Evolutionary conservation across 2,888 invertebrate species (phyloP).

Genomic region (Drosophila leonis): DNA sequence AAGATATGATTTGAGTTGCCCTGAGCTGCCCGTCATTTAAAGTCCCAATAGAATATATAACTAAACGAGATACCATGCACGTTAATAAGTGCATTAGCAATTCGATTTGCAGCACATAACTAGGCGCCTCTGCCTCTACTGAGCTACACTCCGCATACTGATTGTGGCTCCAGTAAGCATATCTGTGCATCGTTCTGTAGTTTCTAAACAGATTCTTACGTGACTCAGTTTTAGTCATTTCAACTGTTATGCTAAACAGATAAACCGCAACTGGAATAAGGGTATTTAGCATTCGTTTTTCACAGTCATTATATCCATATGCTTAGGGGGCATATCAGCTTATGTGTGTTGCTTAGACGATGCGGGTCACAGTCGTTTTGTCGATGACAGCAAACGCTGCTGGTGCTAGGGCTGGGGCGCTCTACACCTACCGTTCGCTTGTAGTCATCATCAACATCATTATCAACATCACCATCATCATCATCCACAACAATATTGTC

Average conservation of each 20-base stretch:
- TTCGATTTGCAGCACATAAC: neutral
- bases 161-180: neutral
- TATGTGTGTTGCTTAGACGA: conserved; percentile 53
- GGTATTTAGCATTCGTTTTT: conserved; percentile 21
- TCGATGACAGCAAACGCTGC: conserved; percentile 56
- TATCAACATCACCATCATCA: conserved; percentile 31
- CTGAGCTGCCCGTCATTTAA: neutral
- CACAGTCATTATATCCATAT: conserved; percentile 12
- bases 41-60: too few relatives aligned
- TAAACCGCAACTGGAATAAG: neutral
- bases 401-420: conserved; percentile 3
- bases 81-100: too few relatives aligned
- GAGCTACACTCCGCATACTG: neutral
- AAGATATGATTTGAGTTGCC: neutral
- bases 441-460: conserved; percentile 25
- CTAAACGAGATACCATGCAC: neutral
- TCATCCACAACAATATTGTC: conserved; percentile 27
- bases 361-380: conserved; percentile 62
- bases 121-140: neutral
- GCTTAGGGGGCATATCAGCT: conserved; percentile 33
- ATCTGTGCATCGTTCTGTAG: neutral
- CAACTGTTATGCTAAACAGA: neutral
- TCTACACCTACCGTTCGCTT: conserved; percentile 62
- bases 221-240: too few relatives aligned
- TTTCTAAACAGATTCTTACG: neutral